phyloP scores from a whole-genome alignment of 2,113 vertebrate genomes.

The Ginglymostoma cirratum region DNA sequence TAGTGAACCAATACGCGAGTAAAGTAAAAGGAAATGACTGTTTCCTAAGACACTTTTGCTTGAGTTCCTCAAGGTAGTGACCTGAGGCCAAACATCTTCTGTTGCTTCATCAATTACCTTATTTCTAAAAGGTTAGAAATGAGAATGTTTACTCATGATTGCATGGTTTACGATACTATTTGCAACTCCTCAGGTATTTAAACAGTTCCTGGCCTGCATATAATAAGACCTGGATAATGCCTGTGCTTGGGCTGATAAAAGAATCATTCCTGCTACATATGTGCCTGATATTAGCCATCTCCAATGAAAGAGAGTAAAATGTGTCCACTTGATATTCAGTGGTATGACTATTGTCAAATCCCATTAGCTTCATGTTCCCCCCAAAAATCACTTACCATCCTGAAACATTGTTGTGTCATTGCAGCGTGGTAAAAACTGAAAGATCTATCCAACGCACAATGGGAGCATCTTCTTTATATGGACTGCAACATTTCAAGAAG shows the following conservation, averaged over 20 bases:
- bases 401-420: no score
- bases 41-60: neutral
- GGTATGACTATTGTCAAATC: no score
- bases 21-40: no score
- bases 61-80: neutral
- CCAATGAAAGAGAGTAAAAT: neutral
- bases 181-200: neutral
- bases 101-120: neutral
- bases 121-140: neutral
- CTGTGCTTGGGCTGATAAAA: neutral
- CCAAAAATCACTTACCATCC: no score
- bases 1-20: no score
- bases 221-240: neutral
- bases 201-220: neutral
- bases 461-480: no score
- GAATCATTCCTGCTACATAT: neutral
- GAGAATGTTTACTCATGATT: neutral
- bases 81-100: neutral
- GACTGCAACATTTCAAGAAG: no score
- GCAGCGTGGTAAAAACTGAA: no score
- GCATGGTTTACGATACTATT: neutral
- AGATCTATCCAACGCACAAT: no score
- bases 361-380: no score
- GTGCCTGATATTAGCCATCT: neutral
- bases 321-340: neutral